phyloP scores from a whole-genome alignment of 2,888 invertebrate species.

The Axea sp. region DNA sequence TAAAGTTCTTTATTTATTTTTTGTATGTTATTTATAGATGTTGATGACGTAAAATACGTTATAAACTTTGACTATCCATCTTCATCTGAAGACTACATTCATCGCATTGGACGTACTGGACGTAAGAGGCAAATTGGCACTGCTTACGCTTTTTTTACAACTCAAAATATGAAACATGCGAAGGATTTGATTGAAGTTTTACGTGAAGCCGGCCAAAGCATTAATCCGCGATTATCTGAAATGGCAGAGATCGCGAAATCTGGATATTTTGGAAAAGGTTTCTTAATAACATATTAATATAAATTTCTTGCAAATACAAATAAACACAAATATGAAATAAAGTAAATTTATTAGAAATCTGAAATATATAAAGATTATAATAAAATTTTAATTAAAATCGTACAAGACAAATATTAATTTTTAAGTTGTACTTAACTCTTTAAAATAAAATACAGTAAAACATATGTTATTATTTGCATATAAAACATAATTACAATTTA shows the following conservation, averaged over 20 bases:
- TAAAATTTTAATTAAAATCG: too few species aligned
- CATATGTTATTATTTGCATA: too few species aligned
- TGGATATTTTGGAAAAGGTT: conserved; percentile 73
- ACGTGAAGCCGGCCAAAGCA: conserved; percentile 91
- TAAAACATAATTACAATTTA: too few species aligned
- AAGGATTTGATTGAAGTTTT: conserved; percentile 92
- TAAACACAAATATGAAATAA: too few species aligned
- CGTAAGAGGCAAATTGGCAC: conserved; percentile 92
- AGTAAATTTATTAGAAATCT: too few species aligned
- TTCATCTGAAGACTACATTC: conserved; percentile 96
- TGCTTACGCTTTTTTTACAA: conserved; percentile 96
- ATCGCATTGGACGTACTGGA: conserved; percentile 96
- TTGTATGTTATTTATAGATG: conserved; percentile 83
- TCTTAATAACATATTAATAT: too few species aligned
- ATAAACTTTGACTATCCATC: conserved; percentile 98
- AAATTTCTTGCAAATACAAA: too few species aligned
- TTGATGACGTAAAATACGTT: conserved; percentile 96
- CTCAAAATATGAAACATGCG: conserved; percentile 92
- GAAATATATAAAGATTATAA: too few species aligned
- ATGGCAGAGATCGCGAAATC: conserved; percentile 81
- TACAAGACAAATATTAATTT: too few species aligned
- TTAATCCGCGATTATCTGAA: conserved; percentile 91
- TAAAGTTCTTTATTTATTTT: not conserved
- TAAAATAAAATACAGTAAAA: too few species aligned
- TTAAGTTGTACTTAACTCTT: too few species aligned